These are phyloP conservation scores for Aptenodytes forsteri DNA, from an alignment of 2,113 vertebrate species.

Conservation along the genomic window DNA sequence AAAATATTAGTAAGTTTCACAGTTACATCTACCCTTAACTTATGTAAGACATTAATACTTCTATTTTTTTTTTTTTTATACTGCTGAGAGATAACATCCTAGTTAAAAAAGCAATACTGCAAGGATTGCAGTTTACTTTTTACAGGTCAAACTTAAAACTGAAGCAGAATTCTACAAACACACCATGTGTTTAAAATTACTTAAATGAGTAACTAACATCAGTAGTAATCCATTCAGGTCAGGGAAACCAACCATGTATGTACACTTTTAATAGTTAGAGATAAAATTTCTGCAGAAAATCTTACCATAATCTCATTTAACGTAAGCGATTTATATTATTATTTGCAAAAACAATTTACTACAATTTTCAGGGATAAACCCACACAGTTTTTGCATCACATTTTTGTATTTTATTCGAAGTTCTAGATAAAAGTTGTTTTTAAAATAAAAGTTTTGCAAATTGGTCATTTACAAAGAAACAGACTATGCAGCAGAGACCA, in stretches of 20 bases:
- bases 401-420: neutral
- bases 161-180: neutral
- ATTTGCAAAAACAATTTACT: neutral
- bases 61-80: neutral
- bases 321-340: neutral
- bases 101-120: neutral
- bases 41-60: neutral
- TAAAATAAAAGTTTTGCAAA: neutral
- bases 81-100: neutral
- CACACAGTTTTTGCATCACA: neutral
- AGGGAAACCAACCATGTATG: neutral
- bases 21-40: neutral
- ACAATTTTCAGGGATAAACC: neutral
- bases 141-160: neutral
- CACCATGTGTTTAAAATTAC: neutral
- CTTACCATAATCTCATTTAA: neutral
- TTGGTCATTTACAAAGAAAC: neutral
- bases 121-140: neutral
- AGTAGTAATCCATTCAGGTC: neutral
- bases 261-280: neutral
- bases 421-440: neutral
- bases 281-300: neutral
- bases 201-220: neutral
- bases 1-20: neutral
- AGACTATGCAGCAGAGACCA: neutral